Base-by-base conservation (phyloP, 2,797 vertebrate species). In the Poeciliopsis gracilis region DNA sequence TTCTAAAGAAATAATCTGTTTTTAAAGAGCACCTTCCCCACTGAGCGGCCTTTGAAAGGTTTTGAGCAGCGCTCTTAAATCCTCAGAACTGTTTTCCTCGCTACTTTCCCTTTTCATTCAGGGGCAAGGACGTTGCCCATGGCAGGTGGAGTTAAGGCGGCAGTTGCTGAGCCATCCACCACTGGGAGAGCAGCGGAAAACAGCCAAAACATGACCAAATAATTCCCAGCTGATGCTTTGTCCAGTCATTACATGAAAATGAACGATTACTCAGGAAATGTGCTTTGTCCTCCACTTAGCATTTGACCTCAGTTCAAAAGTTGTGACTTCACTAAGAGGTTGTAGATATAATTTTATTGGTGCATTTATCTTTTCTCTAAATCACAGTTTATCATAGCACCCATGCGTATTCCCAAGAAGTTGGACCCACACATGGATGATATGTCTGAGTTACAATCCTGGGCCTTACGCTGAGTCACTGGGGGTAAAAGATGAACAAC, bases 151-250 rank as follows among this genome's bases (percentile, higher is more conserved):
- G 18, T 73, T 15, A 15, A 43, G 25, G 76, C 15, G 72, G 5
- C 30, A 36, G 72, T 77, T 66, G n/a, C 71, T 63, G 15, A 69
- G 66, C 28, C 43, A 13, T 53, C 46, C 63, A 15, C 63, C 6
- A 71, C 46, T 12, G 46, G 15, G 57, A 81, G 73, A 76, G 67
- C 36, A 81, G 41, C 13, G 53, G 63, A 10, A 43, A 41, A 41
- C 7, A 41, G 20, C 66, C 72, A 59, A 71, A 83, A 76, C 4
- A 3, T 73, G 78, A 72, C 67, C 70, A 87, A 82, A 69, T 18
- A 45, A 63, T 79, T 80, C 9, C 59, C 67, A 84, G 80, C 79
- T 87, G 4, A 72, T 77, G 75, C 86, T 78, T 82, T 82, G 33
- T 66, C 28, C 59, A 28, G 77, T 83, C 59, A 84, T 69, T n/a